Conservation (phyloP, 1,140 invertebrate genomes). For the Drosophila tani region DNA sequence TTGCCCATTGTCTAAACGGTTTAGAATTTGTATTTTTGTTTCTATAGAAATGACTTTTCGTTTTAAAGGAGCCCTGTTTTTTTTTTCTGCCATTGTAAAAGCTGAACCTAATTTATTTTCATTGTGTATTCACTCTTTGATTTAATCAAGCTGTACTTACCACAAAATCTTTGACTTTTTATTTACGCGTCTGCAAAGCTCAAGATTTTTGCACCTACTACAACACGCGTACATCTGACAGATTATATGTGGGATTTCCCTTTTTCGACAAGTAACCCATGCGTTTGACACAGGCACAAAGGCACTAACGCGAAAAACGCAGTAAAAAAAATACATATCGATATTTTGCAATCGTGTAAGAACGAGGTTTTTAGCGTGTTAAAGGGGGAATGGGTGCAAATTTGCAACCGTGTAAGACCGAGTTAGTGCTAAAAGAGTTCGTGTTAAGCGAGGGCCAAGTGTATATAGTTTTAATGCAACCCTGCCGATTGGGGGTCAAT, state of each 20-base stretch:
- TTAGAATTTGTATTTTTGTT: no score
- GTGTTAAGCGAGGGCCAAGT: no score
- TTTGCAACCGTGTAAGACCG: no score
- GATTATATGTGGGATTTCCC: not conserved
- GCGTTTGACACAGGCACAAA: conserved; percentile 4
- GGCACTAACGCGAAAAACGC: conserved; percentile 1
- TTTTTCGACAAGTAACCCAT: conserved; percentile 1
- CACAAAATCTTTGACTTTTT: conserved; percentile 1
- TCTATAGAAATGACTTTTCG: no score
- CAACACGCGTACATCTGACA: not conserved
- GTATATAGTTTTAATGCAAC: not conserved
- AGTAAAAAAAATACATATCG: not conserved
- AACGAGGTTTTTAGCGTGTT: no score
- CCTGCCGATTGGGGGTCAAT: not conserved
- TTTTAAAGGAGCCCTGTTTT: not conserved
- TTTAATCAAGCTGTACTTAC: conserved; percentile 1
- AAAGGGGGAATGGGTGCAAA: no score
- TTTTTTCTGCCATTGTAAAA: conserved; percentile 28
- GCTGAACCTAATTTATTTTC: not conserved
- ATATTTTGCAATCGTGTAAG: no score
- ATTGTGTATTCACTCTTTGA: conserved; percentile 1
- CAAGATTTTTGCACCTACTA: not conserved
- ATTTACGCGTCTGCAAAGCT: conserved; percentile 1
- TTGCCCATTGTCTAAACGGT: no score
- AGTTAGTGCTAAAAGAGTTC: no score